These are phyloP conservation scores for Eueremaeus valkanovi DNA, from an alignment of 2,888 invertebrate genomes.

Conservation along the genomic window DNA sequence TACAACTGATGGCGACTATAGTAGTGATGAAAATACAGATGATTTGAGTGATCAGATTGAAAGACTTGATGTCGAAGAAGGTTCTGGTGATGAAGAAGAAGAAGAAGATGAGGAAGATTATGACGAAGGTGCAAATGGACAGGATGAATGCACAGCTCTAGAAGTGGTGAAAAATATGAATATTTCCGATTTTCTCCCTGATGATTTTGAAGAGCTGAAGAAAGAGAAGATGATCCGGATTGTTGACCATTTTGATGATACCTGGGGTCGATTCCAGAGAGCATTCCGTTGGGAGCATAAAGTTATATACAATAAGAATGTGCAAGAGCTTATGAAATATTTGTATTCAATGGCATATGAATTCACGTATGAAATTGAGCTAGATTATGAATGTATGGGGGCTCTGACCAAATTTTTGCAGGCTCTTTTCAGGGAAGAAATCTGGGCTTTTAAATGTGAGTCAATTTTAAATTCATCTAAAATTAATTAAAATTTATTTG, in stretches of 20 bases:
- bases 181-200: not conserved
- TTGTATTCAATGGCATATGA: not conserved
- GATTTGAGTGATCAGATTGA: not conserved
- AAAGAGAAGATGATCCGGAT: not conserved
- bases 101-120: constrained; percentile 31
- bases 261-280: constrained; percentile 13
- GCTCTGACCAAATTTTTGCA: not conserved
- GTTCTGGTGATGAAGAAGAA: constrained; percentile 20
- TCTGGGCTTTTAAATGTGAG: constrained; percentile 40
- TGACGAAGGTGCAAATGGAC: constrained; percentile 30
- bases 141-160: constrained; percentile 4
- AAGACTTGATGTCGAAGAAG: not conserved
- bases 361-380: constrained; percentile 9
- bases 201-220: constrained; percentile 10
- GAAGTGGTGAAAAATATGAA: constrained; percentile 14
- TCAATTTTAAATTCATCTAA: not conserved
- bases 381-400: constrained; percentile 11
- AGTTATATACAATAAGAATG: not conserved
- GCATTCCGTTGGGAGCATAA: not conserved
- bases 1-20: not conserved
- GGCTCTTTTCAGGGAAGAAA: not conserved
- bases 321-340: constrained; percentile 1
- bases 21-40: not conserved
- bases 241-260: constrained; percentile 3
- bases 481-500: too few species aligned